phyloP scores from a whole-genome alignment of 2,797 vertebrate genomes.

The Lates japonicus region DNA sequence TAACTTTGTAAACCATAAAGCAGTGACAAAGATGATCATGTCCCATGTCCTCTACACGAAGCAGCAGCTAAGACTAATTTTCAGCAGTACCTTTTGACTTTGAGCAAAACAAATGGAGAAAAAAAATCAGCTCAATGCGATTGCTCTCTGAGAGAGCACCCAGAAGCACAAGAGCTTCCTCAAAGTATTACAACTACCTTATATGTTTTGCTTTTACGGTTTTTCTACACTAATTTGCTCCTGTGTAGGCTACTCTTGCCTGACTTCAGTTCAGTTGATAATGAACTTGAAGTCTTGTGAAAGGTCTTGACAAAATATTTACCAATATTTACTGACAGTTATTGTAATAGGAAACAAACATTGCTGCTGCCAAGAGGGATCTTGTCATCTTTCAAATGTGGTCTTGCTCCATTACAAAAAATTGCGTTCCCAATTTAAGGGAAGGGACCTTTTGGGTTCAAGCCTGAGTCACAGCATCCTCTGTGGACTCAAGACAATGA shows the following conservation, averaged over 20 bases:
- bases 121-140: background rate
- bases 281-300: background rate
- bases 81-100: slow-evolving; percentile 8
- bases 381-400: background rate
- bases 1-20: background rate
- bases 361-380: background rate
- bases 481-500: background rate
- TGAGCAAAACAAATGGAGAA: background rate
- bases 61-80: background rate
- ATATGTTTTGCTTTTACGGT: background rate
- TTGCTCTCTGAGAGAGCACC: background rate
- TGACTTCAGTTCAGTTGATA: background rate
- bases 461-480: slow-evolving; percentile 5
- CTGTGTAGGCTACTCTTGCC: background rate
- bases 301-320: background rate
- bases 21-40: background rate
- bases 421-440: background rate
- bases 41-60: background rate
- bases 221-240: background rate
- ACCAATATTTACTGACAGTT: background rate
- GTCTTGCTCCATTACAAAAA: background rate
- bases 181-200: background rate
- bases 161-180: background rate
- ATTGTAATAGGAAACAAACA: slow-evolving; percentile 13
- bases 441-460: background rate